A percentile compares a stretch with the other conserved stretches of the same genome.
phyloP scores from a whole-genome alignment of 2,797 vertebrate genomes.

The Propithecus deckenii region DNA sequence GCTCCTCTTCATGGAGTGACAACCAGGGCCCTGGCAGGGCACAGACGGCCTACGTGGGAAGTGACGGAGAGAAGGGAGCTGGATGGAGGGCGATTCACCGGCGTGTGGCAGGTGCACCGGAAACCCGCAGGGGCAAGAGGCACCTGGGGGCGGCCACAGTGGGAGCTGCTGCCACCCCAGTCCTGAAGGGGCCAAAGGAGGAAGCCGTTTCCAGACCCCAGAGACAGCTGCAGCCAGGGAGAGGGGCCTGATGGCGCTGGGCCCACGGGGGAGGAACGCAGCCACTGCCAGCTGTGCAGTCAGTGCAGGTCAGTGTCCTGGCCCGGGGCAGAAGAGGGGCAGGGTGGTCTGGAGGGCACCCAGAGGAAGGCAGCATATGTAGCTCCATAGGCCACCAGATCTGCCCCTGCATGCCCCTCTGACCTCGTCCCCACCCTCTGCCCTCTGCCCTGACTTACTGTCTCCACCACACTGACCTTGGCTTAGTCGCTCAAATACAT shows the following conservation, averaged over 20 bases:
- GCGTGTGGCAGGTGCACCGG: background rate
- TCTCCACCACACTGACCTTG: background rate
- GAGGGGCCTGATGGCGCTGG: background rate
- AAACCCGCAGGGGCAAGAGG: too few species aligned
- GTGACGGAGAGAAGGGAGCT: too few species aligned
- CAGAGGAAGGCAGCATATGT: accelerated
- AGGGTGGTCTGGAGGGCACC: background rate
- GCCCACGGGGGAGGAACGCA: accelerated
- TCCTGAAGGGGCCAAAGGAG: background rate
- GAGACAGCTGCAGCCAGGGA: background rate
- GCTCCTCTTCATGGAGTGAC: background rate
- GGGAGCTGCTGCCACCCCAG: background rate
- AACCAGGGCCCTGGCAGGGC: background rate
- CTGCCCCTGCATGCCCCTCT: background rate
- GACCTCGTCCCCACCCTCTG: background rate
- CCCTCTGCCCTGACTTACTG: background rate
- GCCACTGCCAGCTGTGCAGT: background rate
- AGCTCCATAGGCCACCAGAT: too few species aligned
- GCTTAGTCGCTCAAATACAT: background rate
- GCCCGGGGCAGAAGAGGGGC: background rate
- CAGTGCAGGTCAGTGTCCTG: background rate
- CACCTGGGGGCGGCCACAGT: too few species aligned
- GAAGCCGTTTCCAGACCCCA: background rate
- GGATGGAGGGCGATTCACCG: too few species aligned
- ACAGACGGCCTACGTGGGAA: accelerated